A percentile compares a stretch with the other conserved stretches of the same genome.
Evolutionary conservation across 2,888 invertebrate genomes (phyloP).

Genomic region (Portevinia maculata): DNA sequence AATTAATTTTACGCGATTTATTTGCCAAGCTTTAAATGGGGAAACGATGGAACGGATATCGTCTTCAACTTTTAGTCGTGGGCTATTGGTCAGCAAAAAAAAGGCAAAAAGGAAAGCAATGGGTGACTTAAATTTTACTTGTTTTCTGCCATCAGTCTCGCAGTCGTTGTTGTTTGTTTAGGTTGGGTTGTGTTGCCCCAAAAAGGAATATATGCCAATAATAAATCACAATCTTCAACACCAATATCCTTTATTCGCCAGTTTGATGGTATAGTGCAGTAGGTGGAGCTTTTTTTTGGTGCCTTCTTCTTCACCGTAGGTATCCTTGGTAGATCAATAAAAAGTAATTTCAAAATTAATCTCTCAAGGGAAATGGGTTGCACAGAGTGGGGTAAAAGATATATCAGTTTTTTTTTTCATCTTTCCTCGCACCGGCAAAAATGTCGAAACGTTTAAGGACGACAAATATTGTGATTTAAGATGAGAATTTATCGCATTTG

Average conservation of each 20-base stretch:
- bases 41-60: not conserved
- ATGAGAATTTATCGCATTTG: conserved; percentile 25
- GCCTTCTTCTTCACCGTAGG: conserved; percentile 1
- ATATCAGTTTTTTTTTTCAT: conserved; percentile 10
- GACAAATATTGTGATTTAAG: conserved; percentile 41
- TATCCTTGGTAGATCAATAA: conserved; percentile 50
- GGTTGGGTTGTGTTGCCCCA: conserved; percentile 25
- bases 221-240: conserved; percentile 67
- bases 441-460: conserved; percentile 33
- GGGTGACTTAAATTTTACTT: not conserved
- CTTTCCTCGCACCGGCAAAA: conserved; percentile 1
- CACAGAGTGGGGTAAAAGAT: not conserved
- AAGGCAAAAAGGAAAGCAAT: not conserved
- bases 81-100: not conserved
- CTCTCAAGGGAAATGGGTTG: conserved; percentile 34
- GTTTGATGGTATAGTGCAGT: conserved; percentile 29
- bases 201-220: conserved; percentile 47
- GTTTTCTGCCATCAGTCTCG: not conserved
- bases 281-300: conserved; percentile 18
- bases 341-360: conserved; percentile 73
- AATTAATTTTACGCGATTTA: conserved; percentile 72
- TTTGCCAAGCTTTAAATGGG: conserved; percentile 46
- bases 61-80: not conserved
- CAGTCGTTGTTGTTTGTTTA: conserved; percentile 23
- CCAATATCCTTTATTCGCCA: conserved; percentile 38